These are phyloP conservation scores for Coregonus clupeaformis DNA, from an alignment of 2,113 vertebrate species.

Conservation along the genomic window DNA sequence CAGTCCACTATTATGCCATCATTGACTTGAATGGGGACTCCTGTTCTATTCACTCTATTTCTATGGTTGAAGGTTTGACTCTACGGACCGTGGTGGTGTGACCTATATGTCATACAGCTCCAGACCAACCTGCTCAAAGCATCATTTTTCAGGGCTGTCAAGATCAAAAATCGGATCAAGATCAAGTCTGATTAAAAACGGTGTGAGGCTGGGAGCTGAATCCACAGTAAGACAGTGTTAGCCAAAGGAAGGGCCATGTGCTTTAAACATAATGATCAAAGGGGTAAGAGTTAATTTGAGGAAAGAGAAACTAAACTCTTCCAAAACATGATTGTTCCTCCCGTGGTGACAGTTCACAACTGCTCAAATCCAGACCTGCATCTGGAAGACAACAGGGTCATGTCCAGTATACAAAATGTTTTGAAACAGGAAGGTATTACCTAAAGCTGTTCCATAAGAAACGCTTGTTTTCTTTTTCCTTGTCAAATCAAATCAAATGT, in stretches of 20 bases:
- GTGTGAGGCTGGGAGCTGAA: not conserved
- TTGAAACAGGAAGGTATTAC: not conserved
- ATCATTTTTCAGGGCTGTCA: not conserved
- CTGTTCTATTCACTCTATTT: too few species aligned
- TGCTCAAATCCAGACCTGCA: not conserved
- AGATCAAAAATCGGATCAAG: not conserved
- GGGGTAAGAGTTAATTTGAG: not conserved
- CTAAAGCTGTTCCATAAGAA: not conserved
- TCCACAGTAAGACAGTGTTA: not conserved
- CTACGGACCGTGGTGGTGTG: not conserved
- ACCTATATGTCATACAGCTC: not conserved
- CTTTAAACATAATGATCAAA: not conserved
- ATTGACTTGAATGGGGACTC: too few species aligned
- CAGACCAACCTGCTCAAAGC: slow-evolving; percentile 16
- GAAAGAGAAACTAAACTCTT: not conserved
- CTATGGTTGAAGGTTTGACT: not conserved
- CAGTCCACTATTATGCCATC: too few species aligned
- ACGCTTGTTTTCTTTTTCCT: too few species aligned
- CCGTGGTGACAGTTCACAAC: not conserved
- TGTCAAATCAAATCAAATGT: too few species aligned
- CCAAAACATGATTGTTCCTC: not conserved
- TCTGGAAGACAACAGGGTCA: not conserved
- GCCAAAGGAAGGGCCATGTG: not conserved
- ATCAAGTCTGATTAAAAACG: not conserved
- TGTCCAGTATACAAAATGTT: not conserved